Evolutionary conservation across 2,888 invertebrate genomes (phyloP).

Genomic region (Melipona bicolor): DNA sequence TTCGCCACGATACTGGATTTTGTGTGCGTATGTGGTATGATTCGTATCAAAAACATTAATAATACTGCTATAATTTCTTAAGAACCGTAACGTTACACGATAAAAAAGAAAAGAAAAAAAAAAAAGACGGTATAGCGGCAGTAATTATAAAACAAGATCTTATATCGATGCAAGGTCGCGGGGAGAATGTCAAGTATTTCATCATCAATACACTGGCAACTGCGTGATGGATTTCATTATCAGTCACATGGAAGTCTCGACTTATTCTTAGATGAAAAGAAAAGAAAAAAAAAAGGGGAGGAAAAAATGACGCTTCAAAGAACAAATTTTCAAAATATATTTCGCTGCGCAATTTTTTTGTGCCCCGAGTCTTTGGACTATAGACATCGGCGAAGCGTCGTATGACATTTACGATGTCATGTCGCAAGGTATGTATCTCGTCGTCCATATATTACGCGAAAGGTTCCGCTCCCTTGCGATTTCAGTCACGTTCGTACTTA

Average conservation of each 20-base stretch:
- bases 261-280: constrained; percentile 33
- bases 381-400: too few relatives aligned
- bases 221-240: constrained; percentile 37
- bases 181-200: constrained; percentile 66
- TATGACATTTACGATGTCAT: too few relatives aligned
- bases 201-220: constrained; percentile 37
- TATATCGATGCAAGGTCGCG: constrained; percentile 30
- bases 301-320: background rate
- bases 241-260: constrained; percentile 34
- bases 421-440: too few relatives aligned
- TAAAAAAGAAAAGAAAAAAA: background rate
- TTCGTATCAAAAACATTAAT: too few relatives aligned
- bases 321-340: too few relatives aligned
- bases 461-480: too few relatives aligned
- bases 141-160: constrained; percentile 31
- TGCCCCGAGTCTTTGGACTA: too few relatives aligned
- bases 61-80: background rate
- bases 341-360: too few relatives aligned
- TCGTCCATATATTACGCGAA: too few relatives aligned
- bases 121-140: constrained; percentile 17
- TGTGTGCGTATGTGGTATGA: too few relatives aligned
- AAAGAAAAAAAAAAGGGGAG: constrained; percentile 26
- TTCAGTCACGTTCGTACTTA: too few relatives aligned
- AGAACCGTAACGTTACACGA: background rate
- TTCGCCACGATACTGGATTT: too few relatives aligned